These are phyloP conservation scores for Rhinogobius similis DNA, from an alignment of 2,113 vertebrate species.

Conservation along the genomic window DNA sequence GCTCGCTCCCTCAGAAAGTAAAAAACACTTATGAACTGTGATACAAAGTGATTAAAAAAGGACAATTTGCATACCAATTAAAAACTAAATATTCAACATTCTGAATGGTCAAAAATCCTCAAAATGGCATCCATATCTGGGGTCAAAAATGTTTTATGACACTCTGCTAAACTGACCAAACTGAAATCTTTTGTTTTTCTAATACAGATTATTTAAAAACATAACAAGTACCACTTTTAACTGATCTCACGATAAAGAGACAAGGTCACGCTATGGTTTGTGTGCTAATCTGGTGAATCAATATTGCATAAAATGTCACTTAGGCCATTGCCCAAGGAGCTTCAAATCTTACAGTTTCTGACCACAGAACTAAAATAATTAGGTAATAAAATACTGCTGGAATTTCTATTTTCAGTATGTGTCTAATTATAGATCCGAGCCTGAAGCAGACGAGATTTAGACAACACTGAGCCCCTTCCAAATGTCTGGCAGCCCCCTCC, in stretches of 20 bases:
- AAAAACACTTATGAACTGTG: too few relatives aligned
- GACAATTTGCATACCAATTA: too few relatives aligned
- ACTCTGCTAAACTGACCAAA: too few relatives aligned
- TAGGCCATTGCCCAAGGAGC: conserved; percentile 19
- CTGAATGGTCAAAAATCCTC: not conserved
- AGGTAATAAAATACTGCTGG: not conserved
- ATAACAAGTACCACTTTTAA: too few relatives aligned
- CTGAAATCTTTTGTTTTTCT: too few relatives aligned
- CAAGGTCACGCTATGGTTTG: too few relatives aligned
- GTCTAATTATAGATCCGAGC: not conserved
- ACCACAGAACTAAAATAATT: not conserved
- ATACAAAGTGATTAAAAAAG: not conserved
- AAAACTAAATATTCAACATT: not conserved
- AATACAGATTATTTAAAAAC: too few relatives aligned
- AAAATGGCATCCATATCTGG: not conserved
- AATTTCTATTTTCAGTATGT: not conserved
- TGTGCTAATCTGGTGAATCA: too few relatives aligned
- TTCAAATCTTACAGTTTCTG: not conserved
- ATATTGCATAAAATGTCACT: too few relatives aligned
- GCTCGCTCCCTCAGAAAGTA: too few relatives aligned
- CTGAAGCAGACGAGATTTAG: not conserved
- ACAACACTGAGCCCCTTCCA: not conserved
- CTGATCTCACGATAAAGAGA: too few relatives aligned
- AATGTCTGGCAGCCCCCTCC: not conserved
- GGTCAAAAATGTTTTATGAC: too few relatives aligned